Conservation (phyloP, 2,888 invertebrate species). For the Proisotoma minuta region DNA sequence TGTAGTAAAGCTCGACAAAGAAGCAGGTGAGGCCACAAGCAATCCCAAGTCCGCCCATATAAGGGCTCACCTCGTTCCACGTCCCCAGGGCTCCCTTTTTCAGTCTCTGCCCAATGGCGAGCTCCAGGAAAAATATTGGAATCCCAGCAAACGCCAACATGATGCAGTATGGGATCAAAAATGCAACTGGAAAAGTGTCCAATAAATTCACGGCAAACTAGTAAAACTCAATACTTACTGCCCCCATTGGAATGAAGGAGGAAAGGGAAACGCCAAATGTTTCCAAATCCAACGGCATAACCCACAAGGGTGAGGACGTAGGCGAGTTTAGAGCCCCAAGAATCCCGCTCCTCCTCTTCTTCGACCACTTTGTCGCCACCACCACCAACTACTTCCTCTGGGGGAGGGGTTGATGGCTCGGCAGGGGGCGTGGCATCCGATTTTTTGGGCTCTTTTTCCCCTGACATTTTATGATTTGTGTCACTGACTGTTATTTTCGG, state of each 20-base stretch:
- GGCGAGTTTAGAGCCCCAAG: conserved; percentile 22
- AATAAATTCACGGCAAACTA: no score
- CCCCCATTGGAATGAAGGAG: conserved; percentile 19
- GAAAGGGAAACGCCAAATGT: conserved; percentile 34
- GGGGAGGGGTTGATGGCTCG: no score
- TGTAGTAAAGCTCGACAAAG: conserved; percentile 27
- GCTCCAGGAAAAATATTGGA: conserved; percentile 33
- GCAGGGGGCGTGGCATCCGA: no score
- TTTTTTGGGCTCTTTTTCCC: no score
- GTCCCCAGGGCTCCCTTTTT: conserved; percentile 25
- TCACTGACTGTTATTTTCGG: no score
- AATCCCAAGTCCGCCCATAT: conserved; percentile 30
- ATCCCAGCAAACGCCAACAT: conserved; percentile 27
- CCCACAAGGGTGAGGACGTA: conserved; percentile 31
- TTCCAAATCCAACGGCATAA: conserved; percentile 38
- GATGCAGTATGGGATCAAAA: conserved; percentile 31
- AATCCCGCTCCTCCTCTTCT: conserved; percentile 11
- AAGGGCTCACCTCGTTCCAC: conserved; percentile 31
- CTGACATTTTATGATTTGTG: no score
- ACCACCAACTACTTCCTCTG: no score
- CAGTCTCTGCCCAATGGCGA: conserved; percentile 33
- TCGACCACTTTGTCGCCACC: background rate
- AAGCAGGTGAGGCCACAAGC: conserved; percentile 21
- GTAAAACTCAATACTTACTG: background rate
- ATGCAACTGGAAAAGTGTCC: conserved; percentile 23